Evolutionary conservation across 2,888 invertebrate species (phyloP).

Genomic region (Ophraella communa): DNA sequence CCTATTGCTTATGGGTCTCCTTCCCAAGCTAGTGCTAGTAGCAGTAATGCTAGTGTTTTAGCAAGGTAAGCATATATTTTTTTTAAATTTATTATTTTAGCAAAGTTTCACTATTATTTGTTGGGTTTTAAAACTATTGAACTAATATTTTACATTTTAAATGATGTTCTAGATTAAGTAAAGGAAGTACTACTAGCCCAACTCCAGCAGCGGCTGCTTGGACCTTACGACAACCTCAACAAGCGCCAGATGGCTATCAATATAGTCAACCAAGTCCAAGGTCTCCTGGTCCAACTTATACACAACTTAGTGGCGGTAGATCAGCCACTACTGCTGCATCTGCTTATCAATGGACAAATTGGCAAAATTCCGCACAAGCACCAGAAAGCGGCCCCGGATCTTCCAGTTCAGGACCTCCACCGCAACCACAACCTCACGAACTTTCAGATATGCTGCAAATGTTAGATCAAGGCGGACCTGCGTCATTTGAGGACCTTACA

Average conservation of each 20-base stretch:
- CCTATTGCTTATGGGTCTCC: constrained; percentile 71
- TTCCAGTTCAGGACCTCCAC: constrained; percentile 65
- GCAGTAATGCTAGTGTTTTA: constrained; percentile 65
- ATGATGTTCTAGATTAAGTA: constrained; percentile 64
- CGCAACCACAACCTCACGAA: constrained; percentile 78
- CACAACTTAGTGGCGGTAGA: constrained; percentile 74
- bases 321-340: constrained; percentile 46
- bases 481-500: constrained; percentile 86
- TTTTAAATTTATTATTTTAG: too few species aligned
- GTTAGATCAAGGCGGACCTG: constrained; percentile 82
- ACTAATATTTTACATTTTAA: too few species aligned
- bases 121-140: too few species aligned
- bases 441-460: constrained; percentile 93
- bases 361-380: constrained; percentile 52
- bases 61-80: constrained; percentile 50
- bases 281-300: constrained; percentile 85
- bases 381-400: constrained; percentile 61
- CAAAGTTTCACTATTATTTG: too few species aligned
- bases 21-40: constrained; percentile 68
- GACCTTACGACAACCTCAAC: constrained; percentile 68
- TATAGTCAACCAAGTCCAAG: constrained; percentile 72
- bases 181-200: constrained; percentile 73
- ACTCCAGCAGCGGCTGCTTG: constrained; percentile 73
- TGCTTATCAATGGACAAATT: constrained; percentile 56
- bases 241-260: constrained; percentile 75